phyloP scores from a whole-genome alignment of 2,888 invertebrate species.

The Epinotia brunnichana region DNA sequence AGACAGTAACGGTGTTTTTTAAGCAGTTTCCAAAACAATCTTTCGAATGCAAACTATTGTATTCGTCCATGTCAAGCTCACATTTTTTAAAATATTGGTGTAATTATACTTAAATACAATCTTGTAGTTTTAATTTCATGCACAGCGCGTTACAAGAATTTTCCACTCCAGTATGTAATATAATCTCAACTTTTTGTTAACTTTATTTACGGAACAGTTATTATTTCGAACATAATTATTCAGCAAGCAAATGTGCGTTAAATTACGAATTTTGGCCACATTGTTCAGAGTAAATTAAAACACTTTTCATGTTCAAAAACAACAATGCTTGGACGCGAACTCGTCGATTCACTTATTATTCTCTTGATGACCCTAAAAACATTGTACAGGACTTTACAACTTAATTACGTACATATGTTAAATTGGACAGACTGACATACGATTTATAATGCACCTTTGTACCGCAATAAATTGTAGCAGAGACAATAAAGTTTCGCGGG shows the following conservation, averaged over 20 bases:
- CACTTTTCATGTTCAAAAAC: slow-evolving; percentile 50
- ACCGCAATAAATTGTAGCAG: slow-evolving; percentile 71
- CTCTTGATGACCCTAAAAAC: slow-evolving; percentile 69
- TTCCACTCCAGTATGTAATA: slow-evolving; percentile 34
- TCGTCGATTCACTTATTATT: slow-evolving; percentile 57
- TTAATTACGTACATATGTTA: slow-evolving; percentile 82
- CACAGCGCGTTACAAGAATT: slow-evolving; percentile 46
- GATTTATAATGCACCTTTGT: slow-evolving; percentile 78
- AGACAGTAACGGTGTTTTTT: slow-evolving; percentile 48
- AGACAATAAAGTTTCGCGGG: slow-evolving; percentile 76
- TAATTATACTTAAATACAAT: neutral
- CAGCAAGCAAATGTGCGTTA: slow-evolving; percentile 34
- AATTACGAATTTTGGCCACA: slow-evolving; percentile 50
- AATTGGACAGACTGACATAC: slow-evolving; percentile 63
- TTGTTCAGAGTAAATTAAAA: slow-evolving; percentile 66
- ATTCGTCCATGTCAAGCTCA: neutral
- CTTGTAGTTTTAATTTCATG: slow-evolving; percentile 43
- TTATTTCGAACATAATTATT: slow-evolving; percentile 34
- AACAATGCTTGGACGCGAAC: slow-evolving; percentile 55
- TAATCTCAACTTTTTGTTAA: slow-evolving; percentile 43
- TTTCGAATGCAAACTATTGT: slow-evolving; percentile 4
- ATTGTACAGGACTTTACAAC: slow-evolving; percentile 73
- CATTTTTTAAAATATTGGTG: neutral
- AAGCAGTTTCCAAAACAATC: slow-evolving; percentile 7
- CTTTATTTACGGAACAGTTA: slow-evolving; percentile 23